Evolutionary conservation across 2,888 invertebrate genomes (phyloP), one percentile per base, ranked within the genome.

Genomic region (Teleogryllus oceanicus): DNA sequence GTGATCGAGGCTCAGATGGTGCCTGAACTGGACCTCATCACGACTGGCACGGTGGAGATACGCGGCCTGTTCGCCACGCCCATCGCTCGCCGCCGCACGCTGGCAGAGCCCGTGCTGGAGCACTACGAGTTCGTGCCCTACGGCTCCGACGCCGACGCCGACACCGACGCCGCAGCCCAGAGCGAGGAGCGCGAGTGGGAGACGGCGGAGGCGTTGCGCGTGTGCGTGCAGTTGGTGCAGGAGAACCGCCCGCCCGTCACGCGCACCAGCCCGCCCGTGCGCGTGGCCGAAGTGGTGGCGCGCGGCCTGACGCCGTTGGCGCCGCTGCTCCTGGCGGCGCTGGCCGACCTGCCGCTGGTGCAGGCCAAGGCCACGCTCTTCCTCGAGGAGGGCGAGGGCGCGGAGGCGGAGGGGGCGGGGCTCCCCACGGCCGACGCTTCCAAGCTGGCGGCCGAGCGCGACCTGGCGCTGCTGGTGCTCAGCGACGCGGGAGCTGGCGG

Each of bases 1-100:
- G 62, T 62, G 62, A 8, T 62, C 16, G 62, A 49, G 62, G 62
- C n/a, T 0, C 62, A n/a, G 16, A 81, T 83, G 10, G 80, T 88
- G 18, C 87, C 88, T 81, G 90, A 91, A 83, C 89, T 91, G 0
- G 86, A 92, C 0, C 88, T 93, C 49, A 87, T 90, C 1, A 88
- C 91, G 84, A 88, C 94, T 10, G 96, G 96, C 86, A 85, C 94
- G 0, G 90, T 92, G 0, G 85, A 94, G 0, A 96, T 96, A 86
- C 96, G 95, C 85, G 85, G 89, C 1, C 89, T 90, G 80, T 88
- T 88, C 0, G 87, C 89, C 82, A 92, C 92, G 13, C 62, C 62
- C 62, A 62, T 62, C 62, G 62, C 62, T 13, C 62, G 62, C 62
- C 13, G 62, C 13, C 62, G 62, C 62, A 62, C 62, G 13, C 62